phyloP scores from a whole-genome alignment of 2,797 vertebrate genomes.

The Benthosema pterotum region DNA sequence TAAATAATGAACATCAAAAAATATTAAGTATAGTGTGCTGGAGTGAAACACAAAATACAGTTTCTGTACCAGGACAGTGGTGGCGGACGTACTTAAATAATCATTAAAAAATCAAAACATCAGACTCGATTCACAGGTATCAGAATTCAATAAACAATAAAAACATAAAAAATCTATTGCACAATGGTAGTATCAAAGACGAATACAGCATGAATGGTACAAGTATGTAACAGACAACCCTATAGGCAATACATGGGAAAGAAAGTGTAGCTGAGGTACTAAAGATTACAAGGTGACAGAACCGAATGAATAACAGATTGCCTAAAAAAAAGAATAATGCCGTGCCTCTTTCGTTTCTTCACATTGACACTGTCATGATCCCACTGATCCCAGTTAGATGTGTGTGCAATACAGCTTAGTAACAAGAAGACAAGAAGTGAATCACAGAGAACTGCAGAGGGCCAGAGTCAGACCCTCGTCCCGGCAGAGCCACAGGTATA shows the following conservation, averaged over 20 bases:
- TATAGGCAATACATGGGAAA: constrained; percentile 28
- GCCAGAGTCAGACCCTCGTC: neutral
- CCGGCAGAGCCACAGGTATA: constrained; percentile 2
- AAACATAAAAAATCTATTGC: constrained; percentile 78
- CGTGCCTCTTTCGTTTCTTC: too few relatives aligned
- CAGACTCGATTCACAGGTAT: constrained; percentile 60
- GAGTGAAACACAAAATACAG: constrained; percentile 25
- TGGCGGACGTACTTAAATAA: constrained; percentile 56
- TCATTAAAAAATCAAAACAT: constrained; percentile 55
- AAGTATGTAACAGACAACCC: constrained; percentile 1
- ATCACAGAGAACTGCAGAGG: neutral
- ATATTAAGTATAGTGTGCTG: constrained; percentile 1
- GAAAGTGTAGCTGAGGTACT: constrained; percentile 15
- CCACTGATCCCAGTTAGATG: too few relatives aligned
- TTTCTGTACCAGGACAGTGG: constrained; percentile 23
- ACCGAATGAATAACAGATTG: constrained; percentile 12
- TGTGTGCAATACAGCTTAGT: too few relatives aligned
- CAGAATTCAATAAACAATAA: constrained; percentile 58
- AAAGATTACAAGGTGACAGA: constrained; percentile 4
- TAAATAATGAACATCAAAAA: constrained; percentile 13
- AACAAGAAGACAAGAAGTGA: neutral
- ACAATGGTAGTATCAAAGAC: constrained; percentile 71
- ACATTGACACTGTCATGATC: too few relatives aligned
- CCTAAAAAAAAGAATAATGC: neutral
- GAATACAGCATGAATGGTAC: constrained; percentile 53